Evolutionary conservation across 2,797 vertebrate genomes (phyloP).

Genomic region (Crocidura indochinensis): DNA sequence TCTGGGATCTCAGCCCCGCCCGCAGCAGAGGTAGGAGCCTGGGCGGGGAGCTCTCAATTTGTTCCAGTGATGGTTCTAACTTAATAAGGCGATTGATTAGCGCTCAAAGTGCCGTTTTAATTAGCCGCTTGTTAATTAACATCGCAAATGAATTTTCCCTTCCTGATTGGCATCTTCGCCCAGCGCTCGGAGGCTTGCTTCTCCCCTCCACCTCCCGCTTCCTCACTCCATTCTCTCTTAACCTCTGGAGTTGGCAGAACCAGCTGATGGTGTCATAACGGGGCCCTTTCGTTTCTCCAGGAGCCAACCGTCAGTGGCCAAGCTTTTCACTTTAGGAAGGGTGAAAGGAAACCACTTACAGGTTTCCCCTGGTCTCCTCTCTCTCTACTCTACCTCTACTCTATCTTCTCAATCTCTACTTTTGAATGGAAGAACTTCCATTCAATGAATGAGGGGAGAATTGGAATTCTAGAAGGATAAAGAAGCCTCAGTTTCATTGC

Average conservation of each 20-base stretch:
- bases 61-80: conserved; percentile 91
- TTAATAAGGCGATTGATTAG: conserved; percentile 95
- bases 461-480: conserved; percentile 7
- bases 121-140: conserved; percentile 95
- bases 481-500: neutral
- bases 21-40: conserved; percentile 85
- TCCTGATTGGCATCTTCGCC: conserved; percentile 92
- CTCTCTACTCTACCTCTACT: neutral
- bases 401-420: neutral
- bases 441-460: neutral
- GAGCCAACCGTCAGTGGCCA: neutral
- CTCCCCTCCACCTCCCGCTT: neutral
- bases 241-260: conserved; percentile 36
- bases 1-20: conserved; percentile 54
- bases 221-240: conserved; percentile 5
- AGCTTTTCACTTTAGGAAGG: neutral
- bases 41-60: conserved; percentile 93
- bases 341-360: neutral
- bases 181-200: conserved; percentile 90
- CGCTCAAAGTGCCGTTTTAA: conserved; percentile 93
- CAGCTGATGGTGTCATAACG: neutral
- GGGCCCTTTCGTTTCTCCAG: neutral
- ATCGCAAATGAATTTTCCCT: conserved; percentile 88
- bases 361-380: neutral
- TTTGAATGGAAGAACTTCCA: neutral